phyloP scores from a whole-genome alignment of 2,888 invertebrate species.

The Drosophila cognata region DNA sequence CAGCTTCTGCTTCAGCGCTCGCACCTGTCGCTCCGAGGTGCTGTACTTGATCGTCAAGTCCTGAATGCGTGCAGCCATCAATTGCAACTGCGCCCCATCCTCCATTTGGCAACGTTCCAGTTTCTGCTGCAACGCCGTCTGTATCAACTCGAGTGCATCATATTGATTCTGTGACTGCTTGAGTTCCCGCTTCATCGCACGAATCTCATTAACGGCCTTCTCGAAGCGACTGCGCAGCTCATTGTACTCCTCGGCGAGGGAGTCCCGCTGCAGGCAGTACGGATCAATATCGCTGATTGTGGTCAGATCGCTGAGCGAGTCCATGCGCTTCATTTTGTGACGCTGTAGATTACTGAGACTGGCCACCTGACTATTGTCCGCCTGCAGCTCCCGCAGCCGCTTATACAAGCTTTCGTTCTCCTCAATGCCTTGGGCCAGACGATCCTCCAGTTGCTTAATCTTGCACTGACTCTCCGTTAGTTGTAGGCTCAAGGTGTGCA shows the following conservation, averaged over 20 bases:
- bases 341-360: constrained; percentile 83
- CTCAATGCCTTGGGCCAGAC: constrained; percentile 89
- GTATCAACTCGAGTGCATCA: constrained; percentile 92
- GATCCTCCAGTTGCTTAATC: constrained; percentile 84
- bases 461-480: constrained; percentile 88
- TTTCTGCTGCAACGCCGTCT: constrained; percentile 90
- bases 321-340: constrained; percentile 87
- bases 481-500: constrained; percentile 89
- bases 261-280: constrained; percentile 90
- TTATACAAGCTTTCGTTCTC: constrained; percentile 91
- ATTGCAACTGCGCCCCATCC: constrained; percentile 89
- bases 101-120: constrained; percentile 88
- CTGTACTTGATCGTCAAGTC: constrained; percentile 93
- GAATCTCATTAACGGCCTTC: constrained; percentile 93
- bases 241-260: constrained; percentile 92
- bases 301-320: constrained; percentile 92
- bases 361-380: constrained; percentile 82
- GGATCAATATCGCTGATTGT: constrained; percentile 92
- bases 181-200: constrained; percentile 92
- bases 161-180: constrained; percentile 92
- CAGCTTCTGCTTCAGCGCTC: constrained; percentile 91
- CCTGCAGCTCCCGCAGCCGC: constrained; percentile 90
- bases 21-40: constrained; percentile 92
- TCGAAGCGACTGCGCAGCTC: constrained; percentile 91
- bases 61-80: constrained; percentile 93